Evolutionary conservation across 2,888 invertebrate genomes (phyloP), one percentile per base, ranked within the genome.

Genomic region (Andrena praecox): DNA sequence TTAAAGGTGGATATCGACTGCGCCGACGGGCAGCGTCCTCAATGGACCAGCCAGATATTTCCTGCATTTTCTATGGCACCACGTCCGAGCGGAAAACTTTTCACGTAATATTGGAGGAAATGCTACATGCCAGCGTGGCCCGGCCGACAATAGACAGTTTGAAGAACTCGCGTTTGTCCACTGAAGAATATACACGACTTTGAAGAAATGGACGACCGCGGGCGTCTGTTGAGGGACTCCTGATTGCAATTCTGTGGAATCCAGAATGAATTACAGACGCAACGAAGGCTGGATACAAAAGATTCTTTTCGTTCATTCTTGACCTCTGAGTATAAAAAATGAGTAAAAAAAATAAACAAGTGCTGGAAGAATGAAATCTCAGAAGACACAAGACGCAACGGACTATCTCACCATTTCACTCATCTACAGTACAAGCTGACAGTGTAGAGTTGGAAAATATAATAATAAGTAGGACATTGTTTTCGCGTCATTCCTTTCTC

Each of bases 1-100:
- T 76, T 77, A 82, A 77, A 75, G 82, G 31, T 69, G 59, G 71
- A 80, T 80, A 85, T 76, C 63, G 73, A 76, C 35, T 52, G 77
- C 29, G 64, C 63, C 60, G 42, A 54, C 54, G 64, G 73, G 74
- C 78, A 64, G 52, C 50, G 42, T 56, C 59, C 50, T 73, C 62
- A 62, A 63, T 80, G 84, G 70, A 64, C 66, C 31, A 68, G 63
- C 56, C 54, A 64, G 54, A 73, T 79, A 79, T 74, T 70, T 77
- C 50, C 69, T 67, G 52, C 71, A 70, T 82, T 83, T 75, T 77
- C 59, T 68, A 68, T 59, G 35, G 12, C 1, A 6, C 56, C 12
- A 60, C 63, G 27, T n/a, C 31, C 35, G 56, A 73, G 42, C 60
- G 67, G 56, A 63, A 64, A 75, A 80, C 60, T 80, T 80, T 72